Conservation (phyloP, 2,888 invertebrate genomes). For the Cataglyphis livida region DNA sequence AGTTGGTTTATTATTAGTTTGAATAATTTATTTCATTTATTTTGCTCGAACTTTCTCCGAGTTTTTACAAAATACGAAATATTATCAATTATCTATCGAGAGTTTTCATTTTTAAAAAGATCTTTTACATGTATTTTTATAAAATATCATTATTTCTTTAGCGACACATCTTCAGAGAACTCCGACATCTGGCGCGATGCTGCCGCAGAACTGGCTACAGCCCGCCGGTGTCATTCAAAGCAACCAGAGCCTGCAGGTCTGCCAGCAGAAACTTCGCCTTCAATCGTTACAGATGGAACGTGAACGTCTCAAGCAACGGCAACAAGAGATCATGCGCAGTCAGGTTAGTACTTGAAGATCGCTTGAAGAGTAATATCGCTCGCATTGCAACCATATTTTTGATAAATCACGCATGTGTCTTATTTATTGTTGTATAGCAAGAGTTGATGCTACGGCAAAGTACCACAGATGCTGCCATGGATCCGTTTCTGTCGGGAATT, state of each 20-base stretch:
- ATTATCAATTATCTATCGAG: background rate
- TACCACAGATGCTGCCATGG: constrained; percentile 89
- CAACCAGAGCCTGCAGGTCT: constrained; percentile 87
- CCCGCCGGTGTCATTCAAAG: constrained; percentile 87
- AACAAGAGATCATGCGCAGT: constrained; percentile 93
- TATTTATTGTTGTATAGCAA: constrained; percentile 86
- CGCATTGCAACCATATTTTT: background rate
- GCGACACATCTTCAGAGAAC: constrained; percentile 87
- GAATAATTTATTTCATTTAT: background rate
- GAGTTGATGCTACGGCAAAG: constrained; percentile 91
- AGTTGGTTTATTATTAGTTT: background rate
- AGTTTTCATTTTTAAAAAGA: background rate
- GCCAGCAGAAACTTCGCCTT: constrained; percentile 92
- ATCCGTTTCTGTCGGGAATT: constrained; percentile 93
- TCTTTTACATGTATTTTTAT: background rate
- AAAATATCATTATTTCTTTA: constrained; percentile 68
- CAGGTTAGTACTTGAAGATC: constrained; percentile 87
- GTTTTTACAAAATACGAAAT: background rate
- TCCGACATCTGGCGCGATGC: constrained; percentile 87
- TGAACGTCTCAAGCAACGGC: constrained; percentile 94
- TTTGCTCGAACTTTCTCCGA: background rate
- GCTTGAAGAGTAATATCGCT: background rate
- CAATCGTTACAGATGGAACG: constrained; percentile 95
- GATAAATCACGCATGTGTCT: background rate
- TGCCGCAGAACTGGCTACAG: constrained; percentile 87